These are phyloP conservation scores for Muscicapa comitata DNA, from an alignment of 2,797 vertebrate genomes.

Conservation along the genomic window DNA sequence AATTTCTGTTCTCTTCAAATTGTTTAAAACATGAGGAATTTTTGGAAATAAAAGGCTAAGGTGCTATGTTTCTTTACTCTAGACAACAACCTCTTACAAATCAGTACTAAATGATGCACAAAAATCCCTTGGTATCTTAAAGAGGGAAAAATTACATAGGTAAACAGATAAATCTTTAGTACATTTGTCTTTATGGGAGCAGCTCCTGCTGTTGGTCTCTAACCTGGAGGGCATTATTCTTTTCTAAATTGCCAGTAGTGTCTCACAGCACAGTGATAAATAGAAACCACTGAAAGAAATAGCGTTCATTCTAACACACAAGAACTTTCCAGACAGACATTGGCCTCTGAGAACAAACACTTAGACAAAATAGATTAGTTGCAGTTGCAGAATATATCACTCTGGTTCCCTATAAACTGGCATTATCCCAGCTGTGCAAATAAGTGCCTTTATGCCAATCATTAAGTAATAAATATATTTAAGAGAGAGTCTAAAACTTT, in stretches of 20 bases:
- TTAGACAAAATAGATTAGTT: slow-evolving; percentile 65
- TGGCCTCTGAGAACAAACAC: slow-evolving; percentile 64
- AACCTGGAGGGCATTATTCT: slow-evolving; percentile 75
- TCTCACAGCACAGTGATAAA: slow-evolving; percentile 73
- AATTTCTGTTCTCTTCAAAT: slow-evolving; percentile 4
- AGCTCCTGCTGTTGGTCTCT: slow-evolving; percentile 74
- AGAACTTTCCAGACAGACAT: slow-evolving; percentile 65
- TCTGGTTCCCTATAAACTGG: neutral
- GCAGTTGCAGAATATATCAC: slow-evolving; percentile 53
- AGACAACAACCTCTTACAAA: slow-evolving; percentile 68
- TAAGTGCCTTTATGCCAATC: slow-evolving; percentile 35
- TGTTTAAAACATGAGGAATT: slow-evolving; percentile 54
- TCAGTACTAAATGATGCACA: slow-evolving; percentile 72
- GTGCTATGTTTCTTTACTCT: slow-evolving; percentile 52
- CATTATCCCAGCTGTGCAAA: slow-evolving; percentile 36
- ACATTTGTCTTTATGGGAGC: slow-evolving; percentile 75
- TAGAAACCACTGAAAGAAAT: slow-evolving; percentile 72
- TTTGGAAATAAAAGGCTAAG: slow-evolving; percentile 26
- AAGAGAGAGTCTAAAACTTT: slow-evolving; percentile 1
- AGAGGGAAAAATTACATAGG: slow-evolving; percentile 72
- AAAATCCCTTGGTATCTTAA: slow-evolving; percentile 71
- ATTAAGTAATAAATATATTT: slow-evolving; percentile 47
- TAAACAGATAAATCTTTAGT: slow-evolving; percentile 79
- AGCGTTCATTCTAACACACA: slow-evolving; percentile 59
- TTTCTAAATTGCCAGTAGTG: slow-evolving; percentile 71